Percentiles rank a stretch among this genome's conserved stretches.
Evolutionary conservation across 1,140 invertebrate genomes (phyloP).

Genomic region (Magallana angulata): DNA sequence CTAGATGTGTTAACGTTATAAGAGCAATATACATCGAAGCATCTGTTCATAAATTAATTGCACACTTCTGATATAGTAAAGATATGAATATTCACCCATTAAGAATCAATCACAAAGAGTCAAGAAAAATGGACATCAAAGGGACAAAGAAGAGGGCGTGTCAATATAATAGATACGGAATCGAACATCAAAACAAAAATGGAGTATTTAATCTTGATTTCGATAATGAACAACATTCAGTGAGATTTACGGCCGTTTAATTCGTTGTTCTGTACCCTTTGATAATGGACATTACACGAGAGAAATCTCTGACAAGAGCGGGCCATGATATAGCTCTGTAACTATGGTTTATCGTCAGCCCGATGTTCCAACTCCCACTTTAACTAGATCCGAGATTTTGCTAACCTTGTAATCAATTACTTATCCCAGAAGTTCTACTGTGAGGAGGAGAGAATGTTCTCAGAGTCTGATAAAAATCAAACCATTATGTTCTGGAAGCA

Average conservation of each 20-base stretch:
- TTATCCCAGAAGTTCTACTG: neutral
- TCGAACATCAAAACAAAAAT: constrained; percentile 12
- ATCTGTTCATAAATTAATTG: constrained; percentile 24
- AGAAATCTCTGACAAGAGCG: neutral
- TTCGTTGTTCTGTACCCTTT: constrained; percentile 12
- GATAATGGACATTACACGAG: constrained; percentile 16
- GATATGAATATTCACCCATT: neutral
- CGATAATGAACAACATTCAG: constrained; percentile 19
- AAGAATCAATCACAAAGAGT: neutral
- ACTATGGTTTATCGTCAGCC: neutral
- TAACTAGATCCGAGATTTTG: neutral
- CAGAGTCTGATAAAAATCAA: neutral
- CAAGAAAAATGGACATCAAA: neutral
- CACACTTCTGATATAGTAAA: neutral
- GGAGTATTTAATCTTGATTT: constrained; percentile 26
- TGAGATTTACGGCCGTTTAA: neutral
- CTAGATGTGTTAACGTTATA: neutral
- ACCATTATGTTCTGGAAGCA: neutral
- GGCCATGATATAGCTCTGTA: neutral
- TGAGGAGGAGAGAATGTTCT: neutral
- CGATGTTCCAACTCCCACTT: neutral
- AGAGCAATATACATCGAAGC: neutral
- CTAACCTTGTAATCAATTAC: constrained; percentile 30
- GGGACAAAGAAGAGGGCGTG: neutral
- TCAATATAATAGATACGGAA: neutral